Evolutionary conservation across 2,797 vertebrate species (phyloP), one percentile per base, ranked within the genome.

Genomic region (Hydrolagus colliei): DNA sequence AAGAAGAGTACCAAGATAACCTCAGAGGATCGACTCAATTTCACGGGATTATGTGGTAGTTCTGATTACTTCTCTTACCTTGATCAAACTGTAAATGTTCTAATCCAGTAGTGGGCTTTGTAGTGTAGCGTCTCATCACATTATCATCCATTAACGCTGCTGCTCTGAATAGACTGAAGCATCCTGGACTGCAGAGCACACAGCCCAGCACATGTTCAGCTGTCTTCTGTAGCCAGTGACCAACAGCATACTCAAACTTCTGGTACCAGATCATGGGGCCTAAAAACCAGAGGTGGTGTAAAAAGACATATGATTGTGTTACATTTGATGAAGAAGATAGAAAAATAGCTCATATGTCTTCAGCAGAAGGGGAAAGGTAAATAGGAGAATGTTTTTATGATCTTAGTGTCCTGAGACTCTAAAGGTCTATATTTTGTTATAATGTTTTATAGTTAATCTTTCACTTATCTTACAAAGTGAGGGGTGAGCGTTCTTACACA

Each of bases 181-280:
- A 96, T 67, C 95, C 95, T 0, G 95, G 94, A 84, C 94, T 95
- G 90, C 94, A 96, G 74, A 96, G 90, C 61, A 96, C 95, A 0
- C 93, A 95, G 13, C 95, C 95, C 86, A 96, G 93, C 86, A 96
- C 94, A 3, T 96, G 95, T 86, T 96, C 95, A 1, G 95, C 90
- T 4, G 95, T 95, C 89, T 96, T 96, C 89, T 95, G 95, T 0
- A 96, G 92, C 95, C 95, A 96, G 87, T 96, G 95, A 52, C 95
- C 95, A 6, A 96, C 94, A 22, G 95, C 95, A 67, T 96, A 95
- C 87, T 96, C 95, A 89, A 96, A 96, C 91, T 96, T 96, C 91
- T 96, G 95, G 89, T 96, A 96, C 95, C 95, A 96, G 84, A 96
- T 94, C 94, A 96, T 94, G 8, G 95, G 95, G 86, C 95, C 95